Evolutionary conservation across 2,888 invertebrate species (phyloP).

Genomic region (Trypoxylon attenuatum): DNA sequence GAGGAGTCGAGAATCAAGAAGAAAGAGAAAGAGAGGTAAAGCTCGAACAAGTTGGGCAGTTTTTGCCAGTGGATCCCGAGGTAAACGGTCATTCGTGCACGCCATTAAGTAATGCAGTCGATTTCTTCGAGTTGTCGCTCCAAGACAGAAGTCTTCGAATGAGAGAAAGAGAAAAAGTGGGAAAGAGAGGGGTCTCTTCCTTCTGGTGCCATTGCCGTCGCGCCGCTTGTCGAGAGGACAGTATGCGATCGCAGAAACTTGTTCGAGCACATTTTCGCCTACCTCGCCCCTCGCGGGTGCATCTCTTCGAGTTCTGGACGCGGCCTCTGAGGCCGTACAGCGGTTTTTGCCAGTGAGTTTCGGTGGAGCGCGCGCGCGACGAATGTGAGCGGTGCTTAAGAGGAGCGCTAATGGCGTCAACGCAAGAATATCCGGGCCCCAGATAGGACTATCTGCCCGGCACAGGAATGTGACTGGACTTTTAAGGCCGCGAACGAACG

Average conservation of each 20-base stretch:
- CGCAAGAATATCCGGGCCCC: constrained; percentile 50
- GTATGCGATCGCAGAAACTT: constrained; percentile 46
- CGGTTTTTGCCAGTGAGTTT: constrained; percentile 61
- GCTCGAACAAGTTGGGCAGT: constrained; percentile 25
- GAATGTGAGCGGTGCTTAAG: constrained; percentile 55
- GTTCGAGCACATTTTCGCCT: constrained; percentile 44
- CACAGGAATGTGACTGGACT: constrained; percentile 35
- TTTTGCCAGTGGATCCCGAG: constrained; percentile 49
- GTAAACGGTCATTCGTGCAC: constrained; percentile 61
- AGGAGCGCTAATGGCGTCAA: constrained; percentile 66
- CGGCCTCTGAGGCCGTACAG: constrained; percentile 22
- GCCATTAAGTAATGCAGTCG: constrained; percentile 68
- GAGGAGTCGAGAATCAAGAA: constrained; percentile 16
- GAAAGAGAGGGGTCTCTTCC: no score
- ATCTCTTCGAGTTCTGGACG: constrained; percentile 28
- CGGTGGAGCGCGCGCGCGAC: constrained; percentile 44
- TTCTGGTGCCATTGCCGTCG: no score
- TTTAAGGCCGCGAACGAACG: constrained; percentile 26
- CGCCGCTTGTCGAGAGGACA: constrained; percentile 6
- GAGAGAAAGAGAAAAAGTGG: not conserved
- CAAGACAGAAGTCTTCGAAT: constrained; percentile 26
- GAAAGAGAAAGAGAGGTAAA: not conserved
- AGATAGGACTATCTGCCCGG: constrained; percentile 41
- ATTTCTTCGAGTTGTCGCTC: constrained; percentile 65
- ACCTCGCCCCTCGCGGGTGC: constrained; percentile 13